Base-by-base conservation (phyloP, 1,140 invertebrate species). In the Hylaeus volcanicus region DNA sequence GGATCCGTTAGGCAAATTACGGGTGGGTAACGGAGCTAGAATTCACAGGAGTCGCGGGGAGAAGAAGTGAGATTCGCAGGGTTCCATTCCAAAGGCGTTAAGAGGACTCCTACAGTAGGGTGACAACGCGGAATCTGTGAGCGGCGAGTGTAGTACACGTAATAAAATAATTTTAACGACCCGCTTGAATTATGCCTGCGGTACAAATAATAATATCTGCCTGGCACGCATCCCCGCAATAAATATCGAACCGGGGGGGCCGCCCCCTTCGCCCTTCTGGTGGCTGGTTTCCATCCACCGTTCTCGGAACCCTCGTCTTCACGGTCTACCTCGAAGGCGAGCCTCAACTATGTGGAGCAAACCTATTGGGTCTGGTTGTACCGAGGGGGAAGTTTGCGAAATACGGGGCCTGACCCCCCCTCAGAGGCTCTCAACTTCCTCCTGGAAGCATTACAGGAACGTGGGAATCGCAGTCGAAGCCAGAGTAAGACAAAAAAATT, bases 91-190 rank as follows among this genome's bases (percentile, higher is more conserved):
- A 74, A 51, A 66, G 55, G 68, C 41, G 53, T 39, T 45, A 53
- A 68, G 39, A n/a, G 58, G 6, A 45, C 1, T 26, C 58, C 26
- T 26, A 26, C 41, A 65, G 63, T 65, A 79, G 79, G 86, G 80
- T 79, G 86, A 65, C 64, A 41, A 45, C 65, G 79, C 82, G 86
- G 80, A 88, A 88, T 88, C 81, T 75, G 87, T 78, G 86, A 88
- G 84, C 81, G 79, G 64, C 75, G 81, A 87, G 88, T 90, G 90
- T 90, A 92, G 90, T 91, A 91, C 91, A 91, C 91, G 92, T 91
- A 92, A 91, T 91, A 92, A 89, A 91, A 92, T 92, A 91, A 92
- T 92, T 93, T 92, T 89, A 91, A 92, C 91, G 91, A 92, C 89
- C 91, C 88, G 85, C 84, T 90, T 92, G 91, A 93, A 92, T 93